Conservation (phyloP, 1,140 invertebrate species). For the Hesperophylax magnus region DNA sequence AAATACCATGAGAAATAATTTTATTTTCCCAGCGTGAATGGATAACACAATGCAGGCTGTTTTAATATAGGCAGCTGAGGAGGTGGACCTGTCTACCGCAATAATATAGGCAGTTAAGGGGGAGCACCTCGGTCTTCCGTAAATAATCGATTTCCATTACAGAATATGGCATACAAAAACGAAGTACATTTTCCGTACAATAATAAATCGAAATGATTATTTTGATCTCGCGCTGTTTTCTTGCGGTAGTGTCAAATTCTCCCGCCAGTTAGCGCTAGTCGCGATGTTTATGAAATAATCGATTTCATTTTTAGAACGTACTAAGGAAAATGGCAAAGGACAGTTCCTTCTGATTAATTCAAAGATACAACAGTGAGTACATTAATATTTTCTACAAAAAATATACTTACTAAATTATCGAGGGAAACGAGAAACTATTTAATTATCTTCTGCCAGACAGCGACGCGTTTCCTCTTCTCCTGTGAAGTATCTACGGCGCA, state of each 20-base stretch:
- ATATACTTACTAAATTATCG: slow-evolving; percentile 36
- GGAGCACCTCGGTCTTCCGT: too few species aligned
- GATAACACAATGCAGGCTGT: too few species aligned
- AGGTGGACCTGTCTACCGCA: too few species aligned
- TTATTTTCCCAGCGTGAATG: too few species aligned
- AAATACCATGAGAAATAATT: too few species aligned
- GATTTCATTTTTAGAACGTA: slow-evolving; percentile 52
- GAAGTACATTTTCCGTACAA: neutral
- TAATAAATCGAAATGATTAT: slow-evolving; percentile 1
- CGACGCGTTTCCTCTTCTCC: slow-evolving; percentile 65
- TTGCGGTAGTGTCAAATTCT: slow-evolving; percentile 14
- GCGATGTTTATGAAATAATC: slow-evolving; percentile 52
- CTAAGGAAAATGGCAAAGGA: slow-evolving; percentile 43
- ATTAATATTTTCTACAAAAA: slow-evolving; percentile 32
- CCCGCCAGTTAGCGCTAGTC: slow-evolving; percentile 36
- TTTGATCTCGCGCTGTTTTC: slow-evolving; percentile 30
- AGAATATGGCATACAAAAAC: too few species aligned
- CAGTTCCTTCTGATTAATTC: slow-evolving; percentile 19
- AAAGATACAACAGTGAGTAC: slow-evolving; percentile 39
- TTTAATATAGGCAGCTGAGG: too few species aligned
- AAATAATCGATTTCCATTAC: too few species aligned
- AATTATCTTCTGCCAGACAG: slow-evolving; percentile 63
- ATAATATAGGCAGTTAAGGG: too few species aligned
- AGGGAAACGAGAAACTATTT: slow-evolving; percentile 33
- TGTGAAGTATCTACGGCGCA: slow-evolving; percentile 47